Evolutionary conservation across 2,888 invertebrate species (phyloP), one percentile per base, ranked within the genome.

Genomic region (Hipparchia semele): DNA sequence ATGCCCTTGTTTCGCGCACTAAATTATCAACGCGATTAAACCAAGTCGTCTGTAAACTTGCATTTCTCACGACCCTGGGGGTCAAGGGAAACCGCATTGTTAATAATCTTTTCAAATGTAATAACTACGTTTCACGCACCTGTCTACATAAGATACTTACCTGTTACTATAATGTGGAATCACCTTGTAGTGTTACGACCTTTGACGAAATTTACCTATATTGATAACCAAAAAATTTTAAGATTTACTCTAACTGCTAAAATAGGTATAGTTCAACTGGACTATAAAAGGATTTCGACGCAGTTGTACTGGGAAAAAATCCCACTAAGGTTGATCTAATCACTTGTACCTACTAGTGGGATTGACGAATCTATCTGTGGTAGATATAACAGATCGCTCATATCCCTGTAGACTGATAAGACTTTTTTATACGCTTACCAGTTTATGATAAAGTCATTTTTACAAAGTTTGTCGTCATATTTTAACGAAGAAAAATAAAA

Each of bases 1-100:
- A 84, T 91, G 92, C 89, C 90, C 91, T 91, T 92, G 91, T 92
- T 92, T 92, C 88, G 90, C 89, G 88, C 88, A 90, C 88, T 86
- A 85, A 89, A 89, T 88, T 87, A 89, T 88, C 86, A 84, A 85
- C 80, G 83, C 82, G 77, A 84, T 79, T 83, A 82, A 86, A 80
- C 77, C 73, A 75, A 82, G 82, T 81, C 79, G 80, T 79, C 82
- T 79, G 75, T 82, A 81, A 80, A 80, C 81, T 79, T 77, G 79
- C 73, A 80, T 79, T 80, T 80, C 78, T 77, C 78, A 77, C 77
- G 75, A 68, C 67, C 73, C 83, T 2, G 78, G 83, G 84, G 88
- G 88, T 90, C 90, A 89, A 87, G 86, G 87, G 82, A 84, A 84
- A 81, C 80, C 78, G 80, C 79, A 78, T 75, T 83, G 79, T 80